Percentiles rank a stretch among this genome's conserved stretches.
These are phyloP conservation scores for Ostrea denselamellosa DNA, from an alignment of 1,140 invertebrate species.

Conservation along the genomic window DNA sequence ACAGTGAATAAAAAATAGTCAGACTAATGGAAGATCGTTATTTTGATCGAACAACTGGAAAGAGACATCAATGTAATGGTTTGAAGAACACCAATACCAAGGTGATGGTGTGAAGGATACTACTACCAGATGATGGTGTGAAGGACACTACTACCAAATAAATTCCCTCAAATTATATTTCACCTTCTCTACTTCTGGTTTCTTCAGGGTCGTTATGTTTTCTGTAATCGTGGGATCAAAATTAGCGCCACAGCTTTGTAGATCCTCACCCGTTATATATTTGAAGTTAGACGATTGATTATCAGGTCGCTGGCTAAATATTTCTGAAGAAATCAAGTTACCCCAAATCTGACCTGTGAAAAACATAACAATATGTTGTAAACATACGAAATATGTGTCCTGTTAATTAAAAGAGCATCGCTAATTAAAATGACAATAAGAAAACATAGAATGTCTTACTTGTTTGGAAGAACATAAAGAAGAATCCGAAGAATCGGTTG, in stretches of 20 bases:
- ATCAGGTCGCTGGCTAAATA: slow-evolving; percentile 81
- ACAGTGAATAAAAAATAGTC: too few relatives aligned
- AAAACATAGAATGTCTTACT: slow-evolving; percentile 79
- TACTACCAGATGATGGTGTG: too few relatives aligned
- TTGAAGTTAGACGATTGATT: slow-evolving; percentile 44
- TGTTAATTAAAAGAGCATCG: background rate
- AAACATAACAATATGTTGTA: background rate
- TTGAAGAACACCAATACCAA: too few relatives aligned
- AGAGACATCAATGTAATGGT: too few relatives aligned
- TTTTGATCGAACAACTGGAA: too few relatives aligned
- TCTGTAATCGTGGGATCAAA: slow-evolving; percentile 82
- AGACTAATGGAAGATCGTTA: too few relatives aligned
- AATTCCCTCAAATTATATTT: too few relatives aligned
- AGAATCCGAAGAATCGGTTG: slow-evolving; percentile 97
- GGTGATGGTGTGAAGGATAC: too few relatives aligned
- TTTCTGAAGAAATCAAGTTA: slow-evolving; percentile 96
- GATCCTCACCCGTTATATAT: slow-evolving; percentile 43
- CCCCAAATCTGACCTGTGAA: slow-evolving; percentile 83
- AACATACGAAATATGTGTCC: too few relatives aligned
- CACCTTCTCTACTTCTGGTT: slow-evolving; percentile 63
- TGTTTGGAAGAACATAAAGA: slow-evolving; percentile 98
- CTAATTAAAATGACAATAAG: background rate
- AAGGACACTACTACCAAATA: too few relatives aligned
- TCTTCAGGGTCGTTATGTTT: slow-evolving; percentile 62
- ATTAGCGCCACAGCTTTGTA: slow-evolving; percentile 86